phyloP scores from a whole-genome alignment of 2,113 vertebrate species.

The Sorex araneus region DNA sequence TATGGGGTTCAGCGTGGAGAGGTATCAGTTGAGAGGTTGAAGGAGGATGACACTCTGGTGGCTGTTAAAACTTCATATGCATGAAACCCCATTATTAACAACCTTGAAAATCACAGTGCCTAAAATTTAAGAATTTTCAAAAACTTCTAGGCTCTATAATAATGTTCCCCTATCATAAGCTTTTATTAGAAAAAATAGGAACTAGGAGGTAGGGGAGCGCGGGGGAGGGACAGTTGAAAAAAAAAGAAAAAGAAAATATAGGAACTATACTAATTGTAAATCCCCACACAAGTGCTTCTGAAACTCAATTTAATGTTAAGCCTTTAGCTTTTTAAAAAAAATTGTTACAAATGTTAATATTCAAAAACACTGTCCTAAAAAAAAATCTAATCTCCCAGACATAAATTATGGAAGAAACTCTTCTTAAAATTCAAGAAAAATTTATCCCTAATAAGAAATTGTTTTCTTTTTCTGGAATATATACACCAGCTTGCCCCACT shows the following conservation, averaged over 20 bases:
- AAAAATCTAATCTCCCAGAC: not conserved
- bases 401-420: not conserved
- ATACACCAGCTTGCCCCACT: not conserved
- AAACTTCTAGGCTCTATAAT: not conserved
- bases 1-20: no score
- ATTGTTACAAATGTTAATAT: conserved; percentile 34
- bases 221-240: no score
- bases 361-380: conserved; percentile 11
- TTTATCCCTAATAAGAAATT: not conserved
- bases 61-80: no score
- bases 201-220: no score
- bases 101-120: no score
- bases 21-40: no score
- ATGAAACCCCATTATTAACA: no score
- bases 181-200: not conserved
- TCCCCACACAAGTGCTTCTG: conserved; percentile 36
- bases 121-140: not conserved
- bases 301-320: conserved; percentile 7
- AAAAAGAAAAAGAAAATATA: not conserved
- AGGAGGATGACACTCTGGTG: no score
- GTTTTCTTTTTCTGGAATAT: conserved; percentile 8
- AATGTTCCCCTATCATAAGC: not conserved
- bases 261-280: conserved; percentile 21
- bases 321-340: conserved; percentile 11
- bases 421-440: conserved; percentile 39